phyloP scores from a whole-genome alignment of 2,113 vertebrate genomes.

The Gallinago media region DNA sequence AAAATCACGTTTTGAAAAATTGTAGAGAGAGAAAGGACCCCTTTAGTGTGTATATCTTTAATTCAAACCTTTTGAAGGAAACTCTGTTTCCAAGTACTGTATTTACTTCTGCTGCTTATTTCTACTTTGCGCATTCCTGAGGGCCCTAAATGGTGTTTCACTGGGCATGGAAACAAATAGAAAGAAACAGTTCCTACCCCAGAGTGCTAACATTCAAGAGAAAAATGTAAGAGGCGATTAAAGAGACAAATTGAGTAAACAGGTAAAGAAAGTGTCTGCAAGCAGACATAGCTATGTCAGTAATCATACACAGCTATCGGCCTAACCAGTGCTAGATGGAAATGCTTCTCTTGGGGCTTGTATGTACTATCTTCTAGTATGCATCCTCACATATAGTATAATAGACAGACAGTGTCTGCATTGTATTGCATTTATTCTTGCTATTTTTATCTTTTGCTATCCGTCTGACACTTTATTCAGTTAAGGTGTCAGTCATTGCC shows the following conservation, averaged over 20 bases:
- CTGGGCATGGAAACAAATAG: neutral
- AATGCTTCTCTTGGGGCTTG: neutral
- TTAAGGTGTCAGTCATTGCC: neutral
- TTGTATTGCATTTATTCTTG: conserved; percentile 23
- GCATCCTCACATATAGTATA: neutral
- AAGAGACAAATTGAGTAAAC: conserved; percentile 9
- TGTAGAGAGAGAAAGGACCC: neutral
- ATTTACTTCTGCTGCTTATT: neutral
- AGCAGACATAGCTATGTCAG: neutral
- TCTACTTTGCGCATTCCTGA: neutral
- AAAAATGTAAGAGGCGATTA: conserved; percentile 5
- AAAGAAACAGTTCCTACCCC: neutral
- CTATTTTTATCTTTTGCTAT: neutral
- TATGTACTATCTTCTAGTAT: neutral
- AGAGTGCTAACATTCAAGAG: neutral
- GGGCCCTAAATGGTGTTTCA: neutral
- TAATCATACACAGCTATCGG: neutral
- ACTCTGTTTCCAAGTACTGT: neutral
- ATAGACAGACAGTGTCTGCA: neutral
- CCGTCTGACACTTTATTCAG: neutral
- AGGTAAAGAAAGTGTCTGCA: neutral
- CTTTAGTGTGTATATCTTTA: neutral
- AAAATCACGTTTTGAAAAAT: neutral
- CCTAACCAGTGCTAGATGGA: neutral
- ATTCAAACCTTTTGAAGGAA: neutral